Base-by-base conservation (phyloP, 1,140 invertebrate genomes). In the Drosophila kurseongensis region DNA sequence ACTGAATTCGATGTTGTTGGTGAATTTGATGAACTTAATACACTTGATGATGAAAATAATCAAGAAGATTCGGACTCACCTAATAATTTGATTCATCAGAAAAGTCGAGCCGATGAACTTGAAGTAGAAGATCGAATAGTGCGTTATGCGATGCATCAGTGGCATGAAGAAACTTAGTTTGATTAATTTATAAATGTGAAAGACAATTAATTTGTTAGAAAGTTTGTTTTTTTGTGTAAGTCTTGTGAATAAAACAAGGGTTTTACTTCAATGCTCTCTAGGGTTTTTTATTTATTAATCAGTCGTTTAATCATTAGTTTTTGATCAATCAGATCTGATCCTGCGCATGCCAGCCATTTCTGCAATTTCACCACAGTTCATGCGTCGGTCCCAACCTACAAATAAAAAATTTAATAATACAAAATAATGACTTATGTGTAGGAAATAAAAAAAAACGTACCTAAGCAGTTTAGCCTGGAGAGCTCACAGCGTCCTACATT, bases 401-500 rank as follows among this genome's bases (percentile, higher is more conserved):
- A 1, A 3, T 7, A n/a, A 8, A 50, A 7, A 18, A 0, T 4
- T 0, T 0, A 10, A 32, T 6, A 0, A 18, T 3, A 32, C n/a
- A 44, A 18, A 27, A 12, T 1, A 23, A 23, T 23, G 23, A 40
- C 10, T 35, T 23, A 10, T 14, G n/a, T 1, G 9, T 12, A 0
- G 0, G 5, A 48, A 35, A 27, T 23, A n/a, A 3, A 2, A 14
- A 14, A 1, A 29, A 52, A 36, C 38, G 44, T 55, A 78, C 75
- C 75, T 16, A 52, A 9, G 14, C 75, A 78, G 5, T 35, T 57
- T 5, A 65, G 12, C 23, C 27, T 50, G 27, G 66, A 56, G 7
- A 78, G 42, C 14, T 78, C 66, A 48, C 75, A 78, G 16, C 75
- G 75, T n/a, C 14, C 55, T 4, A 78, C 12, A 40, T 78, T 18